These are phyloP conservation scores for Serripes groenlandicus DNA, from an alignment of 2,888 invertebrate species.

Conservation along the genomic window DNA sequence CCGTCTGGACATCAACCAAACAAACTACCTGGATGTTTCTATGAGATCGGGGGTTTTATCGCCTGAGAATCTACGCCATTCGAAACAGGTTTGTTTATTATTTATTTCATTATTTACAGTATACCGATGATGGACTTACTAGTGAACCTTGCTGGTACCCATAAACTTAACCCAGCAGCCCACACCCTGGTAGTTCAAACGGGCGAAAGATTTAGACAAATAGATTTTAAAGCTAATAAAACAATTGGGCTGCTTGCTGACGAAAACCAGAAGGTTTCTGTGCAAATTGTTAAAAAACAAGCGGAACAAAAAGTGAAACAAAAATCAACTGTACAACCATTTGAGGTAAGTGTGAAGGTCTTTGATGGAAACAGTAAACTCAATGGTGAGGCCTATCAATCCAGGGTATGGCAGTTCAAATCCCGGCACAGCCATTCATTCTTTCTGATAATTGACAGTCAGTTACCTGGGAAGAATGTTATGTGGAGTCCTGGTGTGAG, in stretches of 20 bases:
- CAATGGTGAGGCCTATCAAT: too few species aligned
- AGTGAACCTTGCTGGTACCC: conserved; percentile 90
- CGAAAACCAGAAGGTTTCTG: conserved; percentile 78
- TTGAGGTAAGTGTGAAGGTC: conserved; percentile 87
- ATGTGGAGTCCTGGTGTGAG: too few species aligned
- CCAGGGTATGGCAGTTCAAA: too few species aligned
- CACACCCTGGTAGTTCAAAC: conserved; percentile 90
- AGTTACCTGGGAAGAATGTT: too few species aligned
- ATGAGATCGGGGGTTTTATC: background rate
- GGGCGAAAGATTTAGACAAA: conserved; percentile 87
- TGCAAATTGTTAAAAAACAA: conserved; percentile 88
- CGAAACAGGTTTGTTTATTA: conserved; percentile 23
- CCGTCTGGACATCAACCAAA: background rate
- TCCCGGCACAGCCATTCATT: too few species aligned
- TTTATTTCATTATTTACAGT: conserved; percentile 87
- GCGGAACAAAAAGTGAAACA: conserved; percentile 73
- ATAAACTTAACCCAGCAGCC: conserved; percentile 90
- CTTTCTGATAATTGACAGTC: too few species aligned
- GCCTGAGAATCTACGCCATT: background rate
- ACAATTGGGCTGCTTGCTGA: conserved; percentile 89
- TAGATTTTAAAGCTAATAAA: conserved; percentile 92
- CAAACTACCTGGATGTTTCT: background rate
- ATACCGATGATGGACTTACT: conserved; percentile 93
- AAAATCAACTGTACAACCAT: conserved; percentile 87
- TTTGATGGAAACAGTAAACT: too few species aligned